phyloP scores from a whole-genome alignment of 1,140 invertebrate genomes.

The Drosophila truncata region DNA sequence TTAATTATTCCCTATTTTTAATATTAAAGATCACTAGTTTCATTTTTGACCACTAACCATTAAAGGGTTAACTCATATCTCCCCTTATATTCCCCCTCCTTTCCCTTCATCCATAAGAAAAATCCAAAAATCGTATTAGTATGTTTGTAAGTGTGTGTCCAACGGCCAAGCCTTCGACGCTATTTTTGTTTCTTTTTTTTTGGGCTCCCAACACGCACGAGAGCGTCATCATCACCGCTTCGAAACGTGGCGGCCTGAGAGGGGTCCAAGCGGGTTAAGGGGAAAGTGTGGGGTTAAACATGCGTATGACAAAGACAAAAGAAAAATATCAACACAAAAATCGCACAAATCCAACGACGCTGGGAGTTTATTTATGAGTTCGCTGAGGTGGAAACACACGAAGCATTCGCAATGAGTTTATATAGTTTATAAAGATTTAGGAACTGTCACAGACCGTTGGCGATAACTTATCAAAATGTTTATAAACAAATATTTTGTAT shows the following conservation, averaged over 20 bases:
- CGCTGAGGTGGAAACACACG: conserved; percentile 50
- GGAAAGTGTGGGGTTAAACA: conserved; percentile 17
- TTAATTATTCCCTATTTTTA: neutral
- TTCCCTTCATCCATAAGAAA: neutral
- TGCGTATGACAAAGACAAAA: conserved; percentile 43
- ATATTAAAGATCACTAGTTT: neutral
- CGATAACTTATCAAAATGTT: conserved; percentile 15
- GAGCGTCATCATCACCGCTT: conserved; percentile 29
- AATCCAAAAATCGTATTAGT: conserved; percentile 21
- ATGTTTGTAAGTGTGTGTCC: conserved; percentile 36
- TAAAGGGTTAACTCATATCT: conserved; percentile 12
- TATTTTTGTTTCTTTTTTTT: conserved; percentile 57
- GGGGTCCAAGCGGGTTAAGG: neutral
- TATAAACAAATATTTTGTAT: conserved; percentile 23
- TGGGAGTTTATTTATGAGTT: conserved; percentile 63
- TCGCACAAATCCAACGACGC: conserved; percentile 44
- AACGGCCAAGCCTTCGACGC: conserved; percentile 62
- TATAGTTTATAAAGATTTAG: conserved; percentile 45
- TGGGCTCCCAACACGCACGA: conserved; percentile 42
- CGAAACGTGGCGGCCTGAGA: neutral
- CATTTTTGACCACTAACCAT: neutral
- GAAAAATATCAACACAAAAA: conserved; percentile 31
- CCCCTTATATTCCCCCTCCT: neutral
- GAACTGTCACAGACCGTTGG: conserved; percentile 23
- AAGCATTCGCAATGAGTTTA: conserved; percentile 47